phyloP scores from a whole-genome alignment of 2,888 invertebrate genomes.

The Bugula neritina region DNA sequence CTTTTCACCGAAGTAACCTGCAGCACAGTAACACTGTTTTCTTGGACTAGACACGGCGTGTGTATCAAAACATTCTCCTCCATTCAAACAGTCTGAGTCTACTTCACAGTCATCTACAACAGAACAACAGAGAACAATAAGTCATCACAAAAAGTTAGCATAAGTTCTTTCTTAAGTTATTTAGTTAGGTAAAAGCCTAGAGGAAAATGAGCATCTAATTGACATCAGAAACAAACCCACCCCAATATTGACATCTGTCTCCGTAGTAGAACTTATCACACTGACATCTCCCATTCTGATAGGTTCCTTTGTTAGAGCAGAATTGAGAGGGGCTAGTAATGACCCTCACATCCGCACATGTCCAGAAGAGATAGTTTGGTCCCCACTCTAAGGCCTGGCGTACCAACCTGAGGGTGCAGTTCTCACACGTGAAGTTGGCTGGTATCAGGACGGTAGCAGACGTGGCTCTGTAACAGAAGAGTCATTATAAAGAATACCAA shows the following conservation, averaged over 20 bases:
- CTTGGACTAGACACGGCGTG: constrained; percentile 74
- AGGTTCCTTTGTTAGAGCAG: constrained; percentile 73
- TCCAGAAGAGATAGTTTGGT: constrained; percentile 80
- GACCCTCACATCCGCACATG: constrained; percentile 89
- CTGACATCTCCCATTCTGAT: constrained; percentile 41
- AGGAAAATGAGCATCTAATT: too few relatives aligned
- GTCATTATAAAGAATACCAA: too few relatives aligned
- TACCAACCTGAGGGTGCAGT: constrained; percentile 82
- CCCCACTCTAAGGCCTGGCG: constrained; percentile 89
- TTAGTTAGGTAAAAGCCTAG: too few relatives aligned
- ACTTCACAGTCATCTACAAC: constrained; percentile 71
- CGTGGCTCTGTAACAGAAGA: constrained; percentile 66
- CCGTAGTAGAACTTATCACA: constrained; percentile 67
- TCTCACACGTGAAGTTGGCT: constrained; percentile 66
- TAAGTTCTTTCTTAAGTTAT: too few relatives aligned
- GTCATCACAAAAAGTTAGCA: too few relatives aligned
- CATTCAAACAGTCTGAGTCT: constrained; percentile 75
- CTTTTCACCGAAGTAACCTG: constrained; percentile 78
- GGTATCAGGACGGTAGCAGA: constrained; percentile 75
- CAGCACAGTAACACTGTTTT: constrained; percentile 80
- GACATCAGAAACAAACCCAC: too few relatives aligned
- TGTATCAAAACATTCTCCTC: constrained; percentile 75
- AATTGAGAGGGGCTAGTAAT: constrained; percentile 35
- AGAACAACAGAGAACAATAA: too few relatives aligned
- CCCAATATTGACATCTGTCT: constrained; percentile 70